These are phyloP conservation scores for Triplophysa dalaica DNA, from an alignment of 2,113 vertebrate species.

Conservation along the genomic window DNA sequence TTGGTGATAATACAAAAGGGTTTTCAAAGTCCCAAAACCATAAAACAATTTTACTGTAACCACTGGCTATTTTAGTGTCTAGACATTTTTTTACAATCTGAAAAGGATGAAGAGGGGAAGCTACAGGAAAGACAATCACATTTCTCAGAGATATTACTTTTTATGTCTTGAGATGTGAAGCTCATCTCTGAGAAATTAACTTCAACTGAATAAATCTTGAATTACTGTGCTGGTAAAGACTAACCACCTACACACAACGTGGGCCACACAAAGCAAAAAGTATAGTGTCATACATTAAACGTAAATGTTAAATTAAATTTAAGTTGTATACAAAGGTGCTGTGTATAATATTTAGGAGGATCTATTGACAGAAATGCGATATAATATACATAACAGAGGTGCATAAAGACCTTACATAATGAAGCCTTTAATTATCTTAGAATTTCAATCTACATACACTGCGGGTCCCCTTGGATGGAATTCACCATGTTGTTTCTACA, in stretches of 20 bases:
- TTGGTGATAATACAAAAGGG: neutral
- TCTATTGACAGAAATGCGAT: too few species aligned
- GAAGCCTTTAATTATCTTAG: too few species aligned
- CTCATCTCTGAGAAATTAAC: neutral
- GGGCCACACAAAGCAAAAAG: neutral
- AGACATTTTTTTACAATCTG: neutral
- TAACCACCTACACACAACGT: neutral
- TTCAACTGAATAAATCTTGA: neutral
- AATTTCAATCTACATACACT: too few species aligned
- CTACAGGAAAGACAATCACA: neutral
- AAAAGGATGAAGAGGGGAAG: too few species aligned
- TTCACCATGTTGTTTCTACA: too few species aligned
- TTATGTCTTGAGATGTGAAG: neutral
- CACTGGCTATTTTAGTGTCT: constrained; percentile 4
- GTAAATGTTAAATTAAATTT: too few species aligned
- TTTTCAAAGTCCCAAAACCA: constrained; percentile 3
- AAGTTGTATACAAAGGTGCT: too few species aligned
- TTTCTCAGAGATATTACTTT: constrained; percentile 5
- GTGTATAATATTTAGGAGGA: too few species aligned
- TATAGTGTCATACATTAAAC: neutral
- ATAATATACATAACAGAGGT: too few species aligned
- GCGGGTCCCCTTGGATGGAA: too few species aligned
- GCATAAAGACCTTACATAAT: too few species aligned
- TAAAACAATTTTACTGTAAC: constrained; percentile 20
- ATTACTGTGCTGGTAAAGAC: neutral